Evolutionary conservation across 2,888 invertebrate genomes (phyloP).

Genomic region (Hypsopygia costalis): DNA sequence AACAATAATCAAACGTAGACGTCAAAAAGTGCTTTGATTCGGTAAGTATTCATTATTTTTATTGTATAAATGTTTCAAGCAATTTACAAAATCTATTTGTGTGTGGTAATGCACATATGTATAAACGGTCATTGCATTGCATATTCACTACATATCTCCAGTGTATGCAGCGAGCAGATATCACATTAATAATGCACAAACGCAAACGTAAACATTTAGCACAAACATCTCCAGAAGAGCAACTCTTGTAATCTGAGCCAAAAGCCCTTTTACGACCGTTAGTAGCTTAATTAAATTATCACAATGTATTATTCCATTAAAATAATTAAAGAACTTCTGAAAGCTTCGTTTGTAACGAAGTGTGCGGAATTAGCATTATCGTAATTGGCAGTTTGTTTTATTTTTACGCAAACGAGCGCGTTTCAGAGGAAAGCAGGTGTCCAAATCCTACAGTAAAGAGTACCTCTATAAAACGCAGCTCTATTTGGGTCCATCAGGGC

Average conservation of each 20-base stretch:
- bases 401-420: slow-evolving; percentile 17
- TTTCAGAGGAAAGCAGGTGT: slow-evolving; percentile 12
- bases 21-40: too few species aligned
- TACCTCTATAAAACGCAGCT: slow-evolving; percentile 33
- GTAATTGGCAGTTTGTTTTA: slow-evolving; percentile 21
- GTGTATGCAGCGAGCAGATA: slow-evolving; percentile 9
- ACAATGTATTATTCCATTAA: slow-evolving; percentile 52
- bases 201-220: slow-evolving; percentile 22
- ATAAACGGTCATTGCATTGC: slow-evolving; percentile 20
- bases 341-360: slow-evolving; percentile 24
- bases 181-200: slow-evolving; percentile 16
- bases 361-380: slow-evolving; percentile 19
- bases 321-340: slow-evolving; percentile 48
- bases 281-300: slow-evolving; percentile 51
- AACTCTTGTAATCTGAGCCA: slow-evolving; percentile 24
- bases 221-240: slow-evolving; percentile 15
- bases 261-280: slow-evolving; percentile 40
- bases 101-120: slow-evolving; percentile 15
- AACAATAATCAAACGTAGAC: too few species aligned
- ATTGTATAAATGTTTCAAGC: too few species aligned
- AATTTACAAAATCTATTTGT: background rate
- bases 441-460: slow-evolving; percentile 14
- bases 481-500: slow-evolving; percentile 38
- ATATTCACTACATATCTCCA: slow-evolving; percentile 6
- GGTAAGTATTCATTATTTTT: too few species aligned